Base-by-base conservation (phyloP, 2,888 invertebrate genomes). In the Lissonota sp. region DNA sequence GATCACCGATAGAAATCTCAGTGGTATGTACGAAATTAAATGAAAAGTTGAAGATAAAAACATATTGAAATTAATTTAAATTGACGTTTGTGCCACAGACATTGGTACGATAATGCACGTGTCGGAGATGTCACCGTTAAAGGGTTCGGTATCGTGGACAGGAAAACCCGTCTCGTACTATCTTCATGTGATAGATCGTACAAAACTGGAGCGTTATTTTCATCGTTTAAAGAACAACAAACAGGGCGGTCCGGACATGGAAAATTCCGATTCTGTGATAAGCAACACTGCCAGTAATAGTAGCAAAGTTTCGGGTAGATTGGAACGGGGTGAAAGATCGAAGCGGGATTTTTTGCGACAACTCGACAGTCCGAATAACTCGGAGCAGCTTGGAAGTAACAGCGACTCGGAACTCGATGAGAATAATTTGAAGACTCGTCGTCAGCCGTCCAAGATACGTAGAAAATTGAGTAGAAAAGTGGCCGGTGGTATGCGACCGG, bases 91-190 rank as follows among this genome's bases (percentile, higher is more conserved):
- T 55, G 8, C 4, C 14, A 12, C 92, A 95, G 96, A 99, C 93
- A 99, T 99, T 91, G 99, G 99, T 85, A 98, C 99, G 83, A 99
- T 99, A 90, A 98, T 99, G 98, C 98, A 99, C 93, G 98, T 99
- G 55, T 97, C 97, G 85, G 99, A 99, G 94, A 97, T 99, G 96
- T 97, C 98, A 83, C 98, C 99, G 14, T 93, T 99, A 84, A 96
- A 97, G 91, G 98, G 98, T 85, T 98, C 98, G 8, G 99, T 99
- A 80, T 99, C 99, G 14, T 99, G 99, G 99, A 99, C 99, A 81
- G 98, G 98, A 85, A 99, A 98, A 93, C 98, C 99, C 69, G 99
- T 99, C 89, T 98, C 98, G 84, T 99, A 99, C 94, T 99, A 98
- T 94, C 95, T 99, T 88, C 99, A 99, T 93, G 96, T 97, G 89